A percentile compares a stretch with the other conserved stretches of the same genome.
phyloP scores from a whole-genome alignment of 2,888 invertebrate species.

The Cephus runcator region DNA sequence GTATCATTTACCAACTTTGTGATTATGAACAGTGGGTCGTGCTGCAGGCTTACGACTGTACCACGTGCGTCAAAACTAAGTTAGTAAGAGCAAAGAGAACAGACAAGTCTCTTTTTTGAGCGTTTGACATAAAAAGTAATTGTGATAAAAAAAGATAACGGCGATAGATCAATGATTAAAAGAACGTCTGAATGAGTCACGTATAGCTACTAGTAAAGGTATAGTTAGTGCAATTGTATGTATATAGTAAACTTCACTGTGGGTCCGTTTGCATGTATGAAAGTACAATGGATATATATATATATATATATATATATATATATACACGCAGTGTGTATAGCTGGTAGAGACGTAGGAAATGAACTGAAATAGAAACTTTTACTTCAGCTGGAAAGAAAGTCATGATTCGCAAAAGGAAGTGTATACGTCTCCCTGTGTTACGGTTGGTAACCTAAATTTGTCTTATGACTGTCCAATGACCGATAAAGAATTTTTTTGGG shows the following conservation, averaged over 20 bases:
- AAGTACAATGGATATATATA: not conserved
- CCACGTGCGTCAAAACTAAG: too few species aligned
- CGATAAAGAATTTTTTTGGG: not conserved
- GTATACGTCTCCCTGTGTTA: slow-evolving; percentile 13
- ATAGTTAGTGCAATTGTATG: not conserved
- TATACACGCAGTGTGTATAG: not conserved
- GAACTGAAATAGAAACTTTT: slow-evolving; percentile 27
- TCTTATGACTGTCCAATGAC: not conserved
- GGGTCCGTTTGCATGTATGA: not conserved
- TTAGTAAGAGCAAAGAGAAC: too few species aligned
- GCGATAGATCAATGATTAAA: not conserved
- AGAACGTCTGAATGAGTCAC: not conserved
- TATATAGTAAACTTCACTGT: not conserved
- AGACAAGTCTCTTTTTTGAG: too few species aligned
- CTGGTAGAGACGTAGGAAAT: not conserved
- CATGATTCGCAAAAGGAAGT: slow-evolving; percentile 32
- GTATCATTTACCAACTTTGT: too few species aligned
- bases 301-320: not conserved
- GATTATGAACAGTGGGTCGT: too few species aligned
- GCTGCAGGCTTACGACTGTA: too few species aligned
- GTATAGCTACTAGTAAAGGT: not conserved
- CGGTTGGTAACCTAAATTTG: slow-evolving; percentile 26
- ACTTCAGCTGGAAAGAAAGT: slow-evolving; percentile 32
- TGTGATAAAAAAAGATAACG: too few species aligned
- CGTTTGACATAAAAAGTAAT: too few species aligned